These are phyloP conservation scores for Anthrax anthrax DNA, from an alignment of 2,888 invertebrate genomes.

Conservation along the genomic window DNA sequence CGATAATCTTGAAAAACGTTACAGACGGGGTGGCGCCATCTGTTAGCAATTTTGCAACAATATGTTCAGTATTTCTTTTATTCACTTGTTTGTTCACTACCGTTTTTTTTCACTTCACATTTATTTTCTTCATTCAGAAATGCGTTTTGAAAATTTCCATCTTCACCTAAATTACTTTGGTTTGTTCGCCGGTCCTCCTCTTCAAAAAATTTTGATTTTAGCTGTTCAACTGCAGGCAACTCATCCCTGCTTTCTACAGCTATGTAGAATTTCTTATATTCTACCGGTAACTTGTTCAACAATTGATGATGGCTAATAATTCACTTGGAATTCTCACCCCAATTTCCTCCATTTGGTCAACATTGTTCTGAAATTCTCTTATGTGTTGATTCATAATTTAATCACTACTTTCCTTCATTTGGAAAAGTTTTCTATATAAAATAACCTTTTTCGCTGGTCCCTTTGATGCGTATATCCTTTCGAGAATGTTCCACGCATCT, in stretches of 20 bases:
- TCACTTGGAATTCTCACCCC: conserved; percentile 7
- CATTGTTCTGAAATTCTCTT: conserved; percentile 3
- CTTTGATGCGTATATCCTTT: no score
- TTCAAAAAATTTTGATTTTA: conserved; percentile 4
- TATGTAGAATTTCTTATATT: conserved; percentile 6
- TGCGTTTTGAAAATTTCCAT: background rate
- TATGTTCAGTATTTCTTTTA: background rate
- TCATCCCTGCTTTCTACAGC: conserved; percentile 7
- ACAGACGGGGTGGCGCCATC: no score
- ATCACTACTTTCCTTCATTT: conserved; percentile 3
- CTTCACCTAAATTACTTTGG: no score
- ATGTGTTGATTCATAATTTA: conserved; percentile 2
- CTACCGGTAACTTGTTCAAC: conserved; percentile 4
- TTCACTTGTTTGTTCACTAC: no score
- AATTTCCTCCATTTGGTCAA: conserved; percentile 3
- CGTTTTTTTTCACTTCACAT: background rate
- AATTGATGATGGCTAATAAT: conserved; percentile 7
- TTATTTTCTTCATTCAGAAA: background rate
- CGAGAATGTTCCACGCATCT: conserved; percentile 4
- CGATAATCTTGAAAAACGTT: no score
- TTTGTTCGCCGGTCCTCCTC: conserved; percentile 1
- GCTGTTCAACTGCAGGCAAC: background rate
- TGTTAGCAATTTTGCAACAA: no score
- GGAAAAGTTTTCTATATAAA: conserved; percentile 4
- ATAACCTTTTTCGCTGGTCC: conserved; percentile 5